phyloP scores from a whole-genome alignment of 2,797 vertebrate species.

The Mus spretus region DNA sequence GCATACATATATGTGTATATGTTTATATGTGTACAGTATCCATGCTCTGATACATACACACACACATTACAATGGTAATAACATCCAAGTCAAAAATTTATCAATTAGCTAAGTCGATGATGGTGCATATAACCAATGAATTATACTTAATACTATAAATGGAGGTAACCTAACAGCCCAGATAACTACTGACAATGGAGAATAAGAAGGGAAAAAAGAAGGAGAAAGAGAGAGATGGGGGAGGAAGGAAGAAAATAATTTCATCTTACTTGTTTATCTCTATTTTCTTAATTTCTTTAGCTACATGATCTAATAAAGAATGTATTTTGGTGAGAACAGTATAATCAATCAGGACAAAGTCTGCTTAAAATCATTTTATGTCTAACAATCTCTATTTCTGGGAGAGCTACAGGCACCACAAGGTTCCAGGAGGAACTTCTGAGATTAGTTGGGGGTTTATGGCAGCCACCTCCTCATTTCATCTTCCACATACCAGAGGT shows the following conservation, averaged over 20 bases:
- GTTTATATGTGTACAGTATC: neutral
- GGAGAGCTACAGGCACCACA: neutral
- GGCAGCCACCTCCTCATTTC: neutral
- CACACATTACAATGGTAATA: neutral
- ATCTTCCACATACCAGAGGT: neutral
- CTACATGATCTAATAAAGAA: conserved; percentile 22
- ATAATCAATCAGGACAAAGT: neutral
- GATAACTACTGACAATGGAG: neutral
- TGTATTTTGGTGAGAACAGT: conserved; percentile 20
- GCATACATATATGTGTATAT: neutral
- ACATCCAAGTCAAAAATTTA: neutral
- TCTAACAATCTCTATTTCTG: conserved; percentile 7
- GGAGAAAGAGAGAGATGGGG: neutral
- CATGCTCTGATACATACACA: neutral
- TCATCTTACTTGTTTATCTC: conserved; percentile 16
- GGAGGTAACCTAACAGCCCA: neutral
- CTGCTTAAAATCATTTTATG: neutral
- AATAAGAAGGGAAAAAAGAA: neutral
- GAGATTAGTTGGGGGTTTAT: neutral
- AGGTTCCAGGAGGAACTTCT: neutral
- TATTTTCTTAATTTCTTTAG: conserved; percentile 39
- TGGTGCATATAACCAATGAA: neutral
- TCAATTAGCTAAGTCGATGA: conserved; percentile 25
- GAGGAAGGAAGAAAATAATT: neutral
- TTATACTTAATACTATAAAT: neutral